Conservation (phyloP, 37 sponge, comb jelly and placozoan genomes). For the Crambe crambe region DNA sequence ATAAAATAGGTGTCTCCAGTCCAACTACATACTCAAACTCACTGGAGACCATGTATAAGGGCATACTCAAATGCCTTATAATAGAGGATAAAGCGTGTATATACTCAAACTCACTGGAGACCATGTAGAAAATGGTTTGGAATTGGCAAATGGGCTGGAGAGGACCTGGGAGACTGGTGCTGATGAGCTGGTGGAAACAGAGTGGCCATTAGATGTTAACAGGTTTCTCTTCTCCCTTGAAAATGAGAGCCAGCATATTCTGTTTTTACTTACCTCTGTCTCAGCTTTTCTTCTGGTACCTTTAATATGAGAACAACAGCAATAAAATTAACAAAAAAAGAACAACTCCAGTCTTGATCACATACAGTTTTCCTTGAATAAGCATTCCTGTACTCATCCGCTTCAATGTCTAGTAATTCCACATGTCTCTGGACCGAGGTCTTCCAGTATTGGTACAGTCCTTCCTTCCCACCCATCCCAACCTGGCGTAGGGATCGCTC, state of each 20-base stretch:
- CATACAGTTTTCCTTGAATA: constrained; percentile 11
- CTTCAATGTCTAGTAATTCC: constrained; percentile 8
- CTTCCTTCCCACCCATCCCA: constrained; percentile 39
- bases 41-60: not conserved
- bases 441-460: constrained; percentile 61
- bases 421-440: not conserved
- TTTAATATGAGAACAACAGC: not conserved
- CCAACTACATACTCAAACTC: not conserved
- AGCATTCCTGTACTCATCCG: not conserved
- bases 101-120: not conserved
- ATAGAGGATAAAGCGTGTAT: too few species aligned
- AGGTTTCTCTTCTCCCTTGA: too few species aligned
- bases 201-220: not conserved
- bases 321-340: not conserved
- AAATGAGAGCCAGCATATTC: too few species aligned
- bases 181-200: not conserved
- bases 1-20: too few species aligned
- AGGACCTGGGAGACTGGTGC: not conserved
- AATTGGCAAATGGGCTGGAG: not conserved
- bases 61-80: too few species aligned
- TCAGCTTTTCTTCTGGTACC: not conserved
- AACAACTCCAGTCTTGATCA: not conserved
- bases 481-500: constrained; percentile 55
- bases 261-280: not conserved
- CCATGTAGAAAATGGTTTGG: not conserved